phyloP scores from a whole-genome alignment of 2,113 vertebrate species.

The Hypomesus transpacificus region DNA sequence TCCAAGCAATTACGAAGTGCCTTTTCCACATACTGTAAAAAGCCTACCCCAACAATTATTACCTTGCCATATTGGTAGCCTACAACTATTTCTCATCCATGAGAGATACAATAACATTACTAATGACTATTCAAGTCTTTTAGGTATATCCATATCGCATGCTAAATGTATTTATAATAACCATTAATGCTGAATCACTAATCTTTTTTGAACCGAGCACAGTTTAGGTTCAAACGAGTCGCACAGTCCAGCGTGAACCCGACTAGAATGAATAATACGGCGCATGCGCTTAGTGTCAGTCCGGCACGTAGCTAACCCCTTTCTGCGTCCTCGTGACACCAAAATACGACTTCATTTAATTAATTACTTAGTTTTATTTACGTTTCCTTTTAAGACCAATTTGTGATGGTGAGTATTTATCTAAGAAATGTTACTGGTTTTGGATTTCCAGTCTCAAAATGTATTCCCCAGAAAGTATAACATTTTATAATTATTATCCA shows the following conservation, averaged over 20 bases:
- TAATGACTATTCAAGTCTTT: background rate
- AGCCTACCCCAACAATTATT: background rate
- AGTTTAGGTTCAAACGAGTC: background rate
- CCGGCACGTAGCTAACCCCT: too few species aligned
- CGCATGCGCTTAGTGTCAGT: background rate
- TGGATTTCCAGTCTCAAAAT: too few species aligned
- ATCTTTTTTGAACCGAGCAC: background rate
- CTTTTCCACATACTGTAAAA: slow-evolving; percentile 8
- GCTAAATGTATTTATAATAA: background rate
- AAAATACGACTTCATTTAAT: too few species aligned
- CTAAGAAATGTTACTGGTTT: too few species aligned
- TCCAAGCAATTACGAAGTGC: slow-evolving; percentile 11
- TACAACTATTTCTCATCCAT: background rate
- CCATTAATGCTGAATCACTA: background rate
- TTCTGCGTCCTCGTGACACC: too few species aligned
- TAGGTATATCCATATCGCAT: background rate
- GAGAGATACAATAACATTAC: background rate
- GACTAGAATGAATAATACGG: background rate
- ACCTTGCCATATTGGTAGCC: background rate
- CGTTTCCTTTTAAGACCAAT: too few species aligned
- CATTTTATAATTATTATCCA: too few species aligned
- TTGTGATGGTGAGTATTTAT: too few species aligned
- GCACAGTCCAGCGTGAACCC: background rate
- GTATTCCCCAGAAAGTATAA: too few species aligned
- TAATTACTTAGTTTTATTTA: background rate